Evolutionary conservation across 2,797 vertebrate genomes (phyloP), one percentile per base, ranked within the genome.

Genomic region (Jordanella pulchra): DNA sequence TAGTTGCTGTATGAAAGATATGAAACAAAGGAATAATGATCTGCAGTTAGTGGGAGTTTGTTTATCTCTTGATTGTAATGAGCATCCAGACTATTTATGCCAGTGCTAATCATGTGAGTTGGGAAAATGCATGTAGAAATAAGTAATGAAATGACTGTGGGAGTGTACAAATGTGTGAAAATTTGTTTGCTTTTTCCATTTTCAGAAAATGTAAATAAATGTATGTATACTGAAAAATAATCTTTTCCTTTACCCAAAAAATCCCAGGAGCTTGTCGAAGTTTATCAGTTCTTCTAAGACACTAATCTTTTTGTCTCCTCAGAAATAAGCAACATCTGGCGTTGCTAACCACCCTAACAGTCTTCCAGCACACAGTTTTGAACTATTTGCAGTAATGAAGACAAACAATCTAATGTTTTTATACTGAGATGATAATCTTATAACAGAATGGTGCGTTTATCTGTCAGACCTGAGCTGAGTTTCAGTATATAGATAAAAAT

Each of bases 261-360:
- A 39, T 7, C 2, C 0, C 10, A 63, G 32, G n/a, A n/a, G 23
- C 23, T 63, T 44, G 3, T 6, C 51, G 69, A 79, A 60, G 72
- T 83, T 87, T 67, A 69, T 65, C 65, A 63, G 58, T 63, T 81
- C 58, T 15, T 13, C 56, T 74, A 67, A 79, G 64, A 72, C 45
- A 61, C 69, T 74, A 76, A 80, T 14, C 66, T 69, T 75, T 32
- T 58, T 76, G 56, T 78, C 58, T 70, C 76, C 81, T 71, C 61
- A 67, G 76, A 75, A 73, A 73, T 64, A 69, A 68, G 25, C 73
- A 72, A 79, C 83, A 80, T 86, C 82, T 86, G 83, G 66, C 78
- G 68, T 51, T 18, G 7, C 64, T 45, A 64, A 64, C 42, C 47
- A 64, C 14, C 55, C 53, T 18, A 15, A 67, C 56, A 28, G 21